Percentiles rank a stretch among this genome's conserved stretches.
Evolutionary conservation across 2,113 vertebrate species (phyloP).

Genomic region (Tonatia bakeri): DNA sequence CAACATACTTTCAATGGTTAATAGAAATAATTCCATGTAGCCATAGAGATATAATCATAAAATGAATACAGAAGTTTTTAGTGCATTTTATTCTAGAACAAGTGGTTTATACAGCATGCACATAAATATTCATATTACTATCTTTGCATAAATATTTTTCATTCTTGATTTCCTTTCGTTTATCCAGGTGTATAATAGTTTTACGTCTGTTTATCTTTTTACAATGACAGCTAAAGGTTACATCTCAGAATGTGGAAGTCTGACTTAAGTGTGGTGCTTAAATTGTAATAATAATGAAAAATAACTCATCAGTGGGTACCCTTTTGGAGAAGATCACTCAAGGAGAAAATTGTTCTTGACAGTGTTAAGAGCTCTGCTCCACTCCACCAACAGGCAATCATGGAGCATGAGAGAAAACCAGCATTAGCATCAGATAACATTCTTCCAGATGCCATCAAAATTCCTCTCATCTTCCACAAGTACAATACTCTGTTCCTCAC

Average conservation of each 20-base stretch:
- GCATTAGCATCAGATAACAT: neutral
- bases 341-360: slow-evolving; percentile 48
- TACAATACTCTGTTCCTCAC: neutral
- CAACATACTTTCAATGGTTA: neutral
- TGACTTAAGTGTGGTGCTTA: slow-evolving; percentile 44
- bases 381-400: neutral
- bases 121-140: neutral
- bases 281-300: slow-evolving; percentile 62
- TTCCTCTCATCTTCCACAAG: neutral
- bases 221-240: slow-evolving; percentile 20
- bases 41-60: neutral
- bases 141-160: neutral
- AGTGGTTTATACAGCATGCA: neutral
- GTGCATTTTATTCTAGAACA: neutral
- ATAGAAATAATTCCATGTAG: neutral
- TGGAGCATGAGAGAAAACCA: slow-evolving; percentile 38
- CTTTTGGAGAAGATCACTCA: slow-evolving; percentile 53
- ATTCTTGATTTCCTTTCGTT: slow-evolving; percentile 6
- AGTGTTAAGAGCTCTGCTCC: neutral
- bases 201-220: slow-evolving; percentile 13
- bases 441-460: neutral
- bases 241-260: neutral
- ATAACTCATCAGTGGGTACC: slow-evolving; percentile 9
- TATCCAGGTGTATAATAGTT: neutral
- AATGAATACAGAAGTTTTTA: neutral